Conservation (phyloP, 1,140 invertebrate species). For the Theocolax elegans region DNA sequence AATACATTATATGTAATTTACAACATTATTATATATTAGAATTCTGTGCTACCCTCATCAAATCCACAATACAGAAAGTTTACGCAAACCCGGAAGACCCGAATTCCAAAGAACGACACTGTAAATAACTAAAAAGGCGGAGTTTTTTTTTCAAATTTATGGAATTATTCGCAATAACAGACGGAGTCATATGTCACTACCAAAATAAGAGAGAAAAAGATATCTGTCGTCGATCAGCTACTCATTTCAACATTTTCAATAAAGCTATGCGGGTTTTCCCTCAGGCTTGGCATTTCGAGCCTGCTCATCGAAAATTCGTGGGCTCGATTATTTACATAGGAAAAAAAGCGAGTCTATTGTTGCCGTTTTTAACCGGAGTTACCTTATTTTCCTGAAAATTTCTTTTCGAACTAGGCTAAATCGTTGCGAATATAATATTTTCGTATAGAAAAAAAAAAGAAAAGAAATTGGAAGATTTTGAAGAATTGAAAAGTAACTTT, state of each 20-base stretch:
- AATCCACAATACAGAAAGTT: too few relatives aligned
- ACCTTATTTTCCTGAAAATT: background rate
- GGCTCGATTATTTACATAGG: background rate
- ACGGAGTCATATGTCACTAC: background rate
- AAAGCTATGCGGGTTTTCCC: conserved; percentile 15
- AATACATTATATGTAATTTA: too few relatives aligned
- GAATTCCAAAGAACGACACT: too few relatives aligned
- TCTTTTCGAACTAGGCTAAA: too few relatives aligned
- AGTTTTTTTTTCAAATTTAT: background rate
- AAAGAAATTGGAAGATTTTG: too few relatives aligned
- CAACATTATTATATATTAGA: too few relatives aligned
- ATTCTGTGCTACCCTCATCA: too few relatives aligned
- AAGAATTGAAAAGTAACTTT: background rate
- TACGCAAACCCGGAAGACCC: too few relatives aligned
- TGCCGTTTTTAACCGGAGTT: background rate
- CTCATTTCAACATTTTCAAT: conserved; percentile 44
- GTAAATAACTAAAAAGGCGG: background rate
- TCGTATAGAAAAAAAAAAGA: too few relatives aligned
- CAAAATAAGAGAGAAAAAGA: conserved; percentile 1
- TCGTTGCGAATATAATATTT: too few relatives aligned
- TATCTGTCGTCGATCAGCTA: conserved; percentile 19
- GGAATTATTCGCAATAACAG: conserved; percentile 5
- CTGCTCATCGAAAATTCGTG: background rate
- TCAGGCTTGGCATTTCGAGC: too few relatives aligned
- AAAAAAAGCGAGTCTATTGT: background rate